phyloP scores from a whole-genome alignment of 2,113 vertebrate genomes.

The Erpornis zantholeuca region DNA sequence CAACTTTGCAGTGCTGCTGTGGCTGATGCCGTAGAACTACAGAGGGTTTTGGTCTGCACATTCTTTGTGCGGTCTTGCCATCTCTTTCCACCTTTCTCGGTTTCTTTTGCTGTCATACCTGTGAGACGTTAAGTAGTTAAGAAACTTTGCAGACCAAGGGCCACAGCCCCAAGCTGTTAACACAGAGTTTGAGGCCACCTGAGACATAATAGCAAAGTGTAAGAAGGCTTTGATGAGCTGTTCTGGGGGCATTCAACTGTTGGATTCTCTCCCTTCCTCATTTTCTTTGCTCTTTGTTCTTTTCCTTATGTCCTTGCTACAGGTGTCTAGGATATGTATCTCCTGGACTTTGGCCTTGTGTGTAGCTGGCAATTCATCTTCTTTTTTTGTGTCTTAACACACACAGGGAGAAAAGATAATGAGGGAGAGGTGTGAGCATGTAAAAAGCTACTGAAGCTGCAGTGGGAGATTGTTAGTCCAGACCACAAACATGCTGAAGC shows the following conservation, averaged over 20 bases:
- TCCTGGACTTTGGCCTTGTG: neutral
- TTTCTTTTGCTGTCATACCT: fast-evolving
- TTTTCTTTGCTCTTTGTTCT: neutral
- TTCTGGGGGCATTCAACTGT: neutral
- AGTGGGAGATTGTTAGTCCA: neutral
- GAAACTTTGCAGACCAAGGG: neutral
- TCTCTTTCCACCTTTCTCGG: fast-evolving
- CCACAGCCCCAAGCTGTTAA: fast-evolving
- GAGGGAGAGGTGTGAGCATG: neutral
- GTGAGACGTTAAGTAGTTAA: neutral
- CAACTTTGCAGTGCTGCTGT: fast-evolving
- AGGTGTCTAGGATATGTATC: neutral
- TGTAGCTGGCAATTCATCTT: neutral
- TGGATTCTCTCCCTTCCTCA: fast-evolving
- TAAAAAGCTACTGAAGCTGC: neutral
- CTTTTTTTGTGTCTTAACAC: neutral
- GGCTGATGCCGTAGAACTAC: fast-evolving
- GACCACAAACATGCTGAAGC: fast-evolving
- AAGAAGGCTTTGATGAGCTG: neutral
- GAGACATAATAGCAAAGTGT: neutral
- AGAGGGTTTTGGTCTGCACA: fast-evolving
- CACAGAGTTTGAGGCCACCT: neutral
- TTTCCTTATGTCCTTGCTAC: neutral
- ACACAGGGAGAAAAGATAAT: neutral
- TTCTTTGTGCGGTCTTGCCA: fast-evolving